phyloP scores from a whole-genome alignment of 1,140 invertebrate species.

The Aradophagus sp. region DNA sequence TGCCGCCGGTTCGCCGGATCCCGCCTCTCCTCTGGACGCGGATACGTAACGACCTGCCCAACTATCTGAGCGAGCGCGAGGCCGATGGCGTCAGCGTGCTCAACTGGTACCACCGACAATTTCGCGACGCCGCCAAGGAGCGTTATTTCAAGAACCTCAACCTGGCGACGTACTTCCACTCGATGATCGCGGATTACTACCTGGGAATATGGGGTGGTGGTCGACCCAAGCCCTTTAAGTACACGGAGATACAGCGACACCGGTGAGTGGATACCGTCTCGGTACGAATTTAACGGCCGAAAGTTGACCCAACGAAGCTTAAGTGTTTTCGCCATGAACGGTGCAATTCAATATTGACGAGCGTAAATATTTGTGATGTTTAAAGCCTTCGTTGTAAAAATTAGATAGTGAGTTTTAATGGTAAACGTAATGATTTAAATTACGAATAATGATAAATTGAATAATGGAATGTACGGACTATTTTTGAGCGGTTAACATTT shows the following conservation, averaged over 20 bases:
- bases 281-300: slow-evolving; percentile 6
- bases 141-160: slow-evolving; percentile 98
- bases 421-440: too few species aligned
- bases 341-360: too few species aligned
- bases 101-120: slow-evolving; percentile 98
- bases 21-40: slow-evolving; percentile 97
- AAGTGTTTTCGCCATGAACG: too few species aligned
- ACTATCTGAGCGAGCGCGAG: slow-evolving; percentile 96
- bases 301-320: too few species aligned
- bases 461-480: too few species aligned
- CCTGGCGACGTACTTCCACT: slow-evolving; percentile 96
- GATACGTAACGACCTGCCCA: slow-evolving; percentile 94
- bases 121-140: slow-evolving; percentile 93
- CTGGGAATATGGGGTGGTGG: slow-evolving; percentile 97
- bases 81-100: slow-evolving; percentile 97
- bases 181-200: slow-evolving; percentile 98
- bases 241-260: slow-evolving; percentile 95
- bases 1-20: slow-evolving; percentile 95
- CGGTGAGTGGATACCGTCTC: slow-evolving; percentile 73
- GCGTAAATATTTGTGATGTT: too few species aligned
- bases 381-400: too few species aligned
- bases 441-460: too few species aligned
- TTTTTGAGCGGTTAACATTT: too few species aligned
- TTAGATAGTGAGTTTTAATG: too few species aligned
- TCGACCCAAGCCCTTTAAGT: slow-evolving; percentile 95